Evolutionary conservation across 2,888 invertebrate species (phyloP), one percentile per base, ranked within the genome.

Genomic region (Lottia gigantea): DNA sequence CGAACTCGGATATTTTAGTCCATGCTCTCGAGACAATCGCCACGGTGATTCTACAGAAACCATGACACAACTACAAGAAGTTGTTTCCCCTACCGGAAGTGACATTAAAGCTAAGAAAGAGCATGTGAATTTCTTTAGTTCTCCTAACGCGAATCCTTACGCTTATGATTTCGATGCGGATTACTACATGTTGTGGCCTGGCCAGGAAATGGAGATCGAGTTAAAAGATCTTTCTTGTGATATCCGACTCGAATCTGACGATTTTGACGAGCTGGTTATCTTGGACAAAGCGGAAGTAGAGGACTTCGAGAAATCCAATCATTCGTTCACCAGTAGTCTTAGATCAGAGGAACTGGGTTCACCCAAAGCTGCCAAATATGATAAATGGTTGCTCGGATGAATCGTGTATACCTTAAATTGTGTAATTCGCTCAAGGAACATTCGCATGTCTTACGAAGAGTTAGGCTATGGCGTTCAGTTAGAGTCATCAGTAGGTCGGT

Each of bases 181-280:
- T 14, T 55, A 55, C 55, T 55, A 55, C 14, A 55, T 55, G 55
- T 23, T 55, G 55, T 55, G 55, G 55, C 55, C 55, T 2, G 55
- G 55, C 7, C 55, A 55, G 4, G 55, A 55, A 23, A 23, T 55
- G 19, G 55, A 55, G 19, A 55, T 55, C 19, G 55, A 55, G 19
- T 23, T 55, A 15, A 55, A 55, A 4, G 55, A 55, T 55, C 55
- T 55, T 55, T 55, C 55, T 0, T 2, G 55, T 55, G 55, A 55
- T 8, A 16, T 55, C 11, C 23, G 19, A 19, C 55, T 55, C 8
- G 55, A 55, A 12, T 19, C 19, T 55, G 2, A 11, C 4, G 55
- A 55, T 23, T 12, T 14, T 12, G 14, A 55, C 14, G 55, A 55
- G 4, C 12, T 55, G 23, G 40, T 40, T 6, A 40, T 40, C 7